Percentiles rank a stretch among this genome's conserved stretches.
These are phyloP conservation scores for Corythornis vintsioides DNA, from an alignment of 2,113 vertebrate species.

Conservation along the genomic window DNA sequence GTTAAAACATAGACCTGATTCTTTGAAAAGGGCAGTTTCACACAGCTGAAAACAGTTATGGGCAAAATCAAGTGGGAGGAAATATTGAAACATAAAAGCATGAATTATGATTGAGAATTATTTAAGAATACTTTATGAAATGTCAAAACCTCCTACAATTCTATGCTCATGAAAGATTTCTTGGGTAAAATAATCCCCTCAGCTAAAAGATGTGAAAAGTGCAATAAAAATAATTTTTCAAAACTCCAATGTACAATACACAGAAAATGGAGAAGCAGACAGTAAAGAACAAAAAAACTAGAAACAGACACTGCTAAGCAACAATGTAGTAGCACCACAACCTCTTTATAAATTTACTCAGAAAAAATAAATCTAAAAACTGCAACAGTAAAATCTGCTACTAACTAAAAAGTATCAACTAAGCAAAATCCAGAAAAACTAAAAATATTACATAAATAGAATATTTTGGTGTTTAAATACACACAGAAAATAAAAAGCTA, in stretches of 20 bases:
- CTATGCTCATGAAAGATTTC: not conserved
- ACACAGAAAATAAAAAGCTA: not conserved
- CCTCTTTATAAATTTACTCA: not conserved
- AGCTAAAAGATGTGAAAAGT: not conserved
- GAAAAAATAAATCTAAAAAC: not conserved
- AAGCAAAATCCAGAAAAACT: not conserved
- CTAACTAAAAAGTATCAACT: not conserved
- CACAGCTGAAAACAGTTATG: not conserved
- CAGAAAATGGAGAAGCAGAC: not conserved
- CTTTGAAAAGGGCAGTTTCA: not conserved
- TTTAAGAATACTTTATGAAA: constrained; percentile 10
- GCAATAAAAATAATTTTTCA: not conserved
- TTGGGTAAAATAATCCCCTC: not conserved
- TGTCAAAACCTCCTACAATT: not conserved
- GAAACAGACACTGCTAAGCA: not conserved
- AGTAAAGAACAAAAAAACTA: not conserved
- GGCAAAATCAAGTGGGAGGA: not conserved
- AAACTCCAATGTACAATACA: not conserved
- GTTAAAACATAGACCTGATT: not conserved
- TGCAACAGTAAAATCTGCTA: not conserved
- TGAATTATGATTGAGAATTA: not conserved
- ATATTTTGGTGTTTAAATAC: not conserved
- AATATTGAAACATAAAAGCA: not conserved
- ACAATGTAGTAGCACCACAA: not conserved
- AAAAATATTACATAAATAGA: not conserved